Conservation (phyloP, 2,888 invertebrate species). For the Cantharis rustica region DNA sequence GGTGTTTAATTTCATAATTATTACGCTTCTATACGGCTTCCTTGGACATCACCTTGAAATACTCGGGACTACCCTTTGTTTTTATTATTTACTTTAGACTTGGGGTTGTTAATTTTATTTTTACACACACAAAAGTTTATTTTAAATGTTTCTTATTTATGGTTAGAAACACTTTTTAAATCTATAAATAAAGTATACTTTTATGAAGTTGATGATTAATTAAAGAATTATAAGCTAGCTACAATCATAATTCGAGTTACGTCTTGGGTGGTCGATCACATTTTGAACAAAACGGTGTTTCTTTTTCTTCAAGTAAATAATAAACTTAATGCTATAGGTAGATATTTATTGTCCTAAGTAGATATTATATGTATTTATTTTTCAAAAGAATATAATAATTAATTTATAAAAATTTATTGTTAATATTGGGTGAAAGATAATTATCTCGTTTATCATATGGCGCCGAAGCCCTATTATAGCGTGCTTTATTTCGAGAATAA, state of each 20-base stretch:
- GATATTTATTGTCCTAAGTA: background rate
- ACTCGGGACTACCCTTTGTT: background rate
- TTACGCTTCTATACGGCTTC: background rate
- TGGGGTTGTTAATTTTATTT: background rate
- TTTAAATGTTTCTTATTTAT: background rate
- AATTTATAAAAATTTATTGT: background rate
- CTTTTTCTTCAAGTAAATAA: background rate
- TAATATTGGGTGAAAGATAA: background rate
- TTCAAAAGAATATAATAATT: background rate
- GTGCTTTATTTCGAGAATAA: conserved; percentile 4
- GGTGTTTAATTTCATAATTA: no score
- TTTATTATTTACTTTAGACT: background rate
- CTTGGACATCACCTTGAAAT: background rate
- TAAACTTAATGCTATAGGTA: background rate
- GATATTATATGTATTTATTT: background rate
- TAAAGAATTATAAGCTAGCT: conserved; percentile 24
- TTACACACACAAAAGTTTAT: background rate
- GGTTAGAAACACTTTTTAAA: background rate
- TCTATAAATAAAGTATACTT: background rate
- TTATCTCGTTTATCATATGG: background rate
- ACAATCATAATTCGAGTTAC: conserved; percentile 5
- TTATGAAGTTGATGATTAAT: conserved; percentile 17
- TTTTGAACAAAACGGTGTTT: background rate
- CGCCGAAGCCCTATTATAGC: conserved; percentile 6
- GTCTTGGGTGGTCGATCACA: background rate